Percentiles rank a stretch among this genome's conserved stretches.
These are phyloP conservation scores for Sylvietta virens DNA, from an alignment of 2,113 vertebrate species.

Conservation along the genomic window DNA sequence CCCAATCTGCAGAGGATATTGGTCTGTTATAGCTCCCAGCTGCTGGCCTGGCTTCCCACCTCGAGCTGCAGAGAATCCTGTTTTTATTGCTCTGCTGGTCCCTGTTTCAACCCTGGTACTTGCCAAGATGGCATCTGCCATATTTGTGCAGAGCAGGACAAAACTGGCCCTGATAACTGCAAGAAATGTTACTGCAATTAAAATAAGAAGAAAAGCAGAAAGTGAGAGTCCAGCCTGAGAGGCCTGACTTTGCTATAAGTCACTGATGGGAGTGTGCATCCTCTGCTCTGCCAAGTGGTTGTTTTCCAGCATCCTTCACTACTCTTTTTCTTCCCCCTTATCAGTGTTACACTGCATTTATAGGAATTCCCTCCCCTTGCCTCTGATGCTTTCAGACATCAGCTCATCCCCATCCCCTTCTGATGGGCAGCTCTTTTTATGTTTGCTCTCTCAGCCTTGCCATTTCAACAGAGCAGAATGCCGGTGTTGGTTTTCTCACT, in stretches of 20 bases:
- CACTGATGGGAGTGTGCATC: background rate
- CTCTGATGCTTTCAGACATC: background rate
- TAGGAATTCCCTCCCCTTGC: background rate
- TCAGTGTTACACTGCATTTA: background rate
- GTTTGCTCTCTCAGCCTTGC: conserved; percentile 40
- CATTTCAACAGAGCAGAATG: conserved; percentile 40
- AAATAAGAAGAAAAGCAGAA: background rate
- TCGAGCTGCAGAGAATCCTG: conserved; percentile 3
- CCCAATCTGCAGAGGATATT: conserved; percentile 50
- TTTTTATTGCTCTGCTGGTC: conserved; percentile 13
- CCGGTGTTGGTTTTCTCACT: conserved; percentile 59
- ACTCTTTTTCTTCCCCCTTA: background rate
- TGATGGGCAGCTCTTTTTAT: conserved; percentile 35
- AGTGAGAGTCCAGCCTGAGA: background rate
- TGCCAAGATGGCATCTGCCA: conserved; percentile 1
- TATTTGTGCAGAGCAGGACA: background rate
- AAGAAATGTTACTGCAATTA: background rate
- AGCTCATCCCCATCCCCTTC: background rate
- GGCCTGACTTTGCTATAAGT: background rate
- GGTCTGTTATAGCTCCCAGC: conserved; percentile 44
- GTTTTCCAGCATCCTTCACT: conserved; percentile 15
- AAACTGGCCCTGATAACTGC: background rate
- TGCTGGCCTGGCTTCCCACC: conserved; percentile 8
- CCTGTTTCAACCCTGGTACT: background rate
- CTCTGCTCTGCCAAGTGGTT: background rate